These are phyloP conservation scores for Oophaga sylvatica DNA, from an alignment of 2,797 vertebrate species.

Conservation along the genomic window DNA sequence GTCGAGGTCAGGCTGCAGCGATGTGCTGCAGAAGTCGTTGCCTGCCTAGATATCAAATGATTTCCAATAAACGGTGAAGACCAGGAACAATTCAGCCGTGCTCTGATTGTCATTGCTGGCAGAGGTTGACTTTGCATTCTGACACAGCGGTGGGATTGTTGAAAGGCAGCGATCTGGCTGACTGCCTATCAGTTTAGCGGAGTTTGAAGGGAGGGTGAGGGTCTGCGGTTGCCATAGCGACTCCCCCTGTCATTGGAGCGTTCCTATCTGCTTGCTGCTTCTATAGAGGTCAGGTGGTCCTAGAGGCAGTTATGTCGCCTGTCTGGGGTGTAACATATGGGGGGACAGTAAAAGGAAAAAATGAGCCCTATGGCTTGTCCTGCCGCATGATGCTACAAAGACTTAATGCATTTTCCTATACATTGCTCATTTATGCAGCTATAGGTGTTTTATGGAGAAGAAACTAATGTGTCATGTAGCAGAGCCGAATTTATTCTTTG, in stretches of 20 bases:
- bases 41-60: neutral
- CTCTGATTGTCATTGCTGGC: constrained; percentile 6
- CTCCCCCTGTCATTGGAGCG: constrained; percentile 20
- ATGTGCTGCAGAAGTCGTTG: neutral
- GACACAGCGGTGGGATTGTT: constrained; percentile 41
- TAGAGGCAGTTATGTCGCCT: constrained; percentile 14
- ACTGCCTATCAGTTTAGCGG: constrained; percentile 52
- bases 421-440: too few relatives aligned
- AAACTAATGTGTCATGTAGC: too few relatives aligned
- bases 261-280: constrained; percentile 12
- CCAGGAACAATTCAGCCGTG: neutral
- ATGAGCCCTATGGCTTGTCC: constrained; percentile 13
- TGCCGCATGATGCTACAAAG: neutral
- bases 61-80: neutral
- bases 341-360: neutral
- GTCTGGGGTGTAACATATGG: neutral
- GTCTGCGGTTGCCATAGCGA: constrained; percentile 49
- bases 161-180: constrained; percentile 40
- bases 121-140: constrained; percentile 24
- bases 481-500: too few relatives aligned
- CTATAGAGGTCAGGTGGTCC: constrained; percentile 27
- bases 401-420: too few relatives aligned
- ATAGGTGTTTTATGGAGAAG: too few relatives aligned
- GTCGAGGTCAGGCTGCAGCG: neutral
- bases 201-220: neutral